Conservation (phyloP, 2,888 invertebrate genomes). For the Patella caerulea region DNA sequence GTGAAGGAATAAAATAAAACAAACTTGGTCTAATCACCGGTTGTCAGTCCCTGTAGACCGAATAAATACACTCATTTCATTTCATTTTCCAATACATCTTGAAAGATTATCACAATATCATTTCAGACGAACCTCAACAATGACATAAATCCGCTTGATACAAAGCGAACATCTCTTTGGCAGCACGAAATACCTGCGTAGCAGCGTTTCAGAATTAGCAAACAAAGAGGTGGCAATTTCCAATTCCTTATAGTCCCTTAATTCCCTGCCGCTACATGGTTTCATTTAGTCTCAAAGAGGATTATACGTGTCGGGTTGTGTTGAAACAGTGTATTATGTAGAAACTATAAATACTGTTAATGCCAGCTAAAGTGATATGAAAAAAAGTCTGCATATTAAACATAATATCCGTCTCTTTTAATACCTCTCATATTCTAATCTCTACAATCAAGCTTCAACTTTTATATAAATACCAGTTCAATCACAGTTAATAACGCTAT, state of each 20-base stretch:
- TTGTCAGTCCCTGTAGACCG: conserved; percentile 18
- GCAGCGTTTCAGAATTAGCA: neutral
- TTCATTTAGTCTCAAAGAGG: conserved; percentile 12
- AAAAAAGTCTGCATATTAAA: neutral
- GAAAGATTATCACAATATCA: conserved; percentile 25
- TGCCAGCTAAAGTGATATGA: neutral
- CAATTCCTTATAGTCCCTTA: neutral
- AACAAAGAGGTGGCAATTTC: conserved; percentile 10
- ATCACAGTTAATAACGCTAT: too few species aligned
- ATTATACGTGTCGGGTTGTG: neutral
- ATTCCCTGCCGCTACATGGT: conserved; percentile 1
- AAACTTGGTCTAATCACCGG: conserved; percentile 20
- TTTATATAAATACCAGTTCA: too few species aligned
- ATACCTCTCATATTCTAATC: too few species aligned
- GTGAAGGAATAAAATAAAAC: conserved; percentile 5
- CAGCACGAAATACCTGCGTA: conserved; percentile 7
- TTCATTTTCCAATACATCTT: conserved; percentile 20
- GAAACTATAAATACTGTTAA: neutral
- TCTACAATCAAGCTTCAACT: too few species aligned
- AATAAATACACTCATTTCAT: conserved; percentile 24
- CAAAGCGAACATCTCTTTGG: neutral
- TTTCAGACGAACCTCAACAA: conserved; percentile 13
- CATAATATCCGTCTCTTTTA: too few species aligned
- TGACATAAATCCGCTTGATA: conserved; percentile 23
- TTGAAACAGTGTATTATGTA: conserved; percentile 2